Percentiles rank a stretch among this genome's conserved stretches.
Evolutionary conservation across 2,888 invertebrate species (phyloP).

Genomic region (Prosopocoilus inquinatus): DNA sequence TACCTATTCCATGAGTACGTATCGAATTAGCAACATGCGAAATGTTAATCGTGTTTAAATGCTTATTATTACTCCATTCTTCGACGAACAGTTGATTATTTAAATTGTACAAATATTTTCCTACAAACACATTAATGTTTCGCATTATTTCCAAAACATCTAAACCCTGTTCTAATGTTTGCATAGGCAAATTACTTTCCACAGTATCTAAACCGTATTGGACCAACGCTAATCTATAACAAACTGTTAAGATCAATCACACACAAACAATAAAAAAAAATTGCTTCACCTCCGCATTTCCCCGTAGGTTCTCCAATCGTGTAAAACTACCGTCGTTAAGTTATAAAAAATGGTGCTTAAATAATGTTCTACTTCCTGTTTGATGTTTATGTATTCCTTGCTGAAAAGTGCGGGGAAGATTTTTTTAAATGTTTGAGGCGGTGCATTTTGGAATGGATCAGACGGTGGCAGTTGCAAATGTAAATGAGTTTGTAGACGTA

Average conservation of each 20-base stretch:
- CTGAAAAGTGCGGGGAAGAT: conserved; percentile 42
- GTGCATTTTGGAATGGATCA: conserved; percentile 45
- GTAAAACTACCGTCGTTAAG: conserved; percentile 84
- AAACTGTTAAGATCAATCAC: background rate
- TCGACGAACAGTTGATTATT: conserved; percentile 97
- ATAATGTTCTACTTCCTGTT: conserved; percentile 75
- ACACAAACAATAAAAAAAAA: background rate
- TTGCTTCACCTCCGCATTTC: conserved; percentile 78
- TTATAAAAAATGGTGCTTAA: conserved; percentile 95
- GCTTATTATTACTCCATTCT: conserved; percentile 85
- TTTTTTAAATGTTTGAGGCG: conserved; percentile 42
- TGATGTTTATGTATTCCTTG: conserved; percentile 45
- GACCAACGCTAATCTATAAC: conserved; percentile 67
- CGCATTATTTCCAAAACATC: conserved; percentile 97
- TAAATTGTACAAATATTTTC: conserved; percentile 90
- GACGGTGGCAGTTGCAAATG: conserved; percentile 75
- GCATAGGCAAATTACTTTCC: conserved; percentile 93
- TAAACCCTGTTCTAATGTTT: conserved; percentile 94
- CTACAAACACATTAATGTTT: conserved; percentile 92
- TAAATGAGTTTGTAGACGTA: conserved; percentile 88
- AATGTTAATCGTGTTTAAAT: conserved; percentile 93
- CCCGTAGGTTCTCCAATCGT: conserved; percentile 94
- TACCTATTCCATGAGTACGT: conserved; percentile 93
- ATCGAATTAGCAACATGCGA: conserved; percentile 95
- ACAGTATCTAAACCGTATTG: conserved; percentile 79